phyloP scores from a whole-genome alignment of 1,140 invertebrate species.

The Hylaeus volcanicus region DNA sequence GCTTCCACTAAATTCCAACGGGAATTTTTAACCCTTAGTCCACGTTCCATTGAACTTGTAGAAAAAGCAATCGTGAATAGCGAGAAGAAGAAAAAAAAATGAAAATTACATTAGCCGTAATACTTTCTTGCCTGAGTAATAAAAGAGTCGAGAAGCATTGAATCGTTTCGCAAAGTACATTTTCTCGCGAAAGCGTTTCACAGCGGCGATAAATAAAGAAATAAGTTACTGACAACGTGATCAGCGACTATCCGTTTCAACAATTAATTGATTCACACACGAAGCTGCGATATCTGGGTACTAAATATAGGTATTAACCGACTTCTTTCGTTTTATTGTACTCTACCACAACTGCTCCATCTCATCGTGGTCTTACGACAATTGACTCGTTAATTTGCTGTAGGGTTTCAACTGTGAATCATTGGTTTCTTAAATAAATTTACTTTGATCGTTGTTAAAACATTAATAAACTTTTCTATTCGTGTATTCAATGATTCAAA shows the following conservation, averaged over 20 bases:
- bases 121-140: not conserved
- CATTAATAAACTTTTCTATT: no score
- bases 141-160: not conserved
- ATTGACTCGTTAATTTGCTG: not conserved
- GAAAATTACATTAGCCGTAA: not conserved
- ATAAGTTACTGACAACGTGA: slow-evolving; percentile 4
- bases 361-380: not conserved
- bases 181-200: slow-evolving; percentile 15
- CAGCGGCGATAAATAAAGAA: slow-evolving; percentile 23
- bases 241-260: slow-evolving; percentile 11
- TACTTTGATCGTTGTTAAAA: no score
- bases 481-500: no score
- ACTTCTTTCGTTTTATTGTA: not conserved
- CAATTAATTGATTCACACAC: slow-evolving; percentile 21
- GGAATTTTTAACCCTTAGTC: no score
- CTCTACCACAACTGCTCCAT: not conserved
- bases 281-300: not conserved
- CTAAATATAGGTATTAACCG: slow-evolving; percentile 18
- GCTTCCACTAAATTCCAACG: no score
- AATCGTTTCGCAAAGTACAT: not conserved
- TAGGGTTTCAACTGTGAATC: not conserved
- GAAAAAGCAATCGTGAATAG: not conserved
- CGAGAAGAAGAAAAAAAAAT: not conserved
- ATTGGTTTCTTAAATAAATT: not conserved
- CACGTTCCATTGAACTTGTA: not conserved